Evolutionary conservation across 2,113 vertebrate genomes (phyloP).

Genomic region (Argyrosomus japonicus): DNA sequence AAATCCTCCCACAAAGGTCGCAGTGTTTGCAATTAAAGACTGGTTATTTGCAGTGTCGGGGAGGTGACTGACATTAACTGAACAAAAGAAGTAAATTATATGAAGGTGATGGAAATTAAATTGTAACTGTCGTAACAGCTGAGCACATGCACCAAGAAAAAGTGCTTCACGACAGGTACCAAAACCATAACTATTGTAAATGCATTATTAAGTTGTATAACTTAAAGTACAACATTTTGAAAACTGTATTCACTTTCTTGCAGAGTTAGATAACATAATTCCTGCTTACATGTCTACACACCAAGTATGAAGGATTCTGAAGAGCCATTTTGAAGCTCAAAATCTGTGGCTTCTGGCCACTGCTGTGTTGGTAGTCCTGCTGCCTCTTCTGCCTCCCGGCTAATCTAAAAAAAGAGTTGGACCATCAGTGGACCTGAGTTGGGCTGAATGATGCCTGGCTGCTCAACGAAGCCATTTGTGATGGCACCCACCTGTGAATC

Average conservation of each 20-base stretch:
- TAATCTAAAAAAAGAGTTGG: too few relatives aligned
- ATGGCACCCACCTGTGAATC: too few relatives aligned
- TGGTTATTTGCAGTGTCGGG: constrained; percentile 30
- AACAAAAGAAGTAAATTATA: constrained; percentile 36
- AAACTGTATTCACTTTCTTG: background rate
- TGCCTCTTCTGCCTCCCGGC: too few relatives aligned
- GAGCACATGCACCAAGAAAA: background rate
- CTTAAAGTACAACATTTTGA: background rate
- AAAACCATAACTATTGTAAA: background rate
- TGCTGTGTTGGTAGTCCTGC: too few relatives aligned
- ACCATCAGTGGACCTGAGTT: too few relatives aligned
- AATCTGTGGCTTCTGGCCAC: too few relatives aligned
- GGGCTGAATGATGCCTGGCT: too few relatives aligned
- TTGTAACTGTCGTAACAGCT: constrained; percentile 2
- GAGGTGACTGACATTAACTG: constrained; percentile 30
- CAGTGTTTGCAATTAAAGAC: constrained; percentile 53
- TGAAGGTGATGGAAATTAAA: constrained; percentile 16
- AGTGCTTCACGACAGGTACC: background rate
- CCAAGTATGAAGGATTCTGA: too few relatives aligned
- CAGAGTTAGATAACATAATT: background rate
- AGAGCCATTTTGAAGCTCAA: too few relatives aligned
- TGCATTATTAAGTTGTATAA: background rate
- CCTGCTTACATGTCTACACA: background rate
- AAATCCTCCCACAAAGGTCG: constrained; percentile 50
- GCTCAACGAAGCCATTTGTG: too few relatives aligned